These are phyloP conservation scores for Mustelus asterias DNA, from an alignment of 2,113 vertebrate species.

Conservation along the genomic window DNA sequence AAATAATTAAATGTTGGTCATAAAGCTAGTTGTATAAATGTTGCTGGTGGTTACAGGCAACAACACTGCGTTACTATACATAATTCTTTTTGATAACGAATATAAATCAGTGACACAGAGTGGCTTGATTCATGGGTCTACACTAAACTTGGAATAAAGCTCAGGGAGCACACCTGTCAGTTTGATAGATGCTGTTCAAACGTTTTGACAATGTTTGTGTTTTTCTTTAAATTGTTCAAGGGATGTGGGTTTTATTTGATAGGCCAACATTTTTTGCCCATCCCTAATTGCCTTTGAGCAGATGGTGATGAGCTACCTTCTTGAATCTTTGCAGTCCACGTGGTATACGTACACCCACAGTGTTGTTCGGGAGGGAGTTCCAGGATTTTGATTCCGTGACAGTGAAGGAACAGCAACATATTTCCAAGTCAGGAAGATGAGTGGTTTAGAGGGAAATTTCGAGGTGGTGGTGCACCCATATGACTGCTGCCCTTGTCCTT, in stretches of 20 bases:
- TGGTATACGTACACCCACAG: neutral
- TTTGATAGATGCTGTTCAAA: neutral
- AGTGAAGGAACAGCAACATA: no score
- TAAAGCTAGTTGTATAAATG: neutral
- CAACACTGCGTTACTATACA: neutral
- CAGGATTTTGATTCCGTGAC: neutral
- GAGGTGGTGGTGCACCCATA: no score
- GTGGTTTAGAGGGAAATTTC: no score
- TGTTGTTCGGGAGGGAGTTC: neutral
- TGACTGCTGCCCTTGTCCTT: no score
- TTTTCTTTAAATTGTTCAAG: neutral
- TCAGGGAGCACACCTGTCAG: neutral
- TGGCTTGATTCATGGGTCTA: neutral
- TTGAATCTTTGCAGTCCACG: neutral
- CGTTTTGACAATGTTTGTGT: neutral
- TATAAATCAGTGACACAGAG: neutral
- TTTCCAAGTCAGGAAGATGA: no score
- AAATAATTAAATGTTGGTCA: neutral
- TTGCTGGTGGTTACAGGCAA: neutral
- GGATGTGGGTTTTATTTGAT: neutral
- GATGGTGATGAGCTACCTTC: no score
- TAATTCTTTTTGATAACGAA: neutral
- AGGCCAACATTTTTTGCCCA: neutral
- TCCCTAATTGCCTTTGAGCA: neutral
- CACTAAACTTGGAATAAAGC: neutral